These are phyloP conservation scores for Rhamnusium bicolor DNA, from an alignment of 2,888 invertebrate genomes.

Conservation along the genomic window DNA sequence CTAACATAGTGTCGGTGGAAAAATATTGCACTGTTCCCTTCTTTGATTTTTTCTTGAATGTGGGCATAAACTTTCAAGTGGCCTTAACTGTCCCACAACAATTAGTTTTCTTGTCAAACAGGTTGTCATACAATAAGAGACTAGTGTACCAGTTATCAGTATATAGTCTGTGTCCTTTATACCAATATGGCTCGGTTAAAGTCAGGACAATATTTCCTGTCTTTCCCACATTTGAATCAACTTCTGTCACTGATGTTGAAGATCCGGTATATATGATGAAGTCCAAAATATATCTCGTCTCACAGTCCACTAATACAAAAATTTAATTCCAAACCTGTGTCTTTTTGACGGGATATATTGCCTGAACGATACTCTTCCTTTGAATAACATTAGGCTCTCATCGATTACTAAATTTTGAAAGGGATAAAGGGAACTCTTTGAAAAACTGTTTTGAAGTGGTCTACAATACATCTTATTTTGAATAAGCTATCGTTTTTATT, in stretches of 20 bases:
- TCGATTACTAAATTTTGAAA: slow-evolving; percentile 5
- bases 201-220: slow-evolving; percentile 10
- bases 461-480: slow-evolving; percentile 6
- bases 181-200: slow-evolving; percentile 8
- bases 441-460: background rate
- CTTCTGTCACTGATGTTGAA: background rate
- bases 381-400: slow-evolving; percentile 5
- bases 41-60: too few species aligned
- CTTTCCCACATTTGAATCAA: slow-evolving; percentile 4
- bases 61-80: too few species aligned
- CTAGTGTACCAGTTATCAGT: background rate
- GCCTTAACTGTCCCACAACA: background rate
- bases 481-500: background rate
- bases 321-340: slow-evolving; percentile 30
- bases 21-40: too few species aligned
- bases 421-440: slow-evolving; percentile 5
- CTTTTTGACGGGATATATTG: slow-evolving; percentile 17
- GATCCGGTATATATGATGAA: slow-evolving; percentile 31
- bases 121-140: background rate
- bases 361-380: background rate
- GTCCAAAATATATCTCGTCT: slow-evolving; percentile 33
- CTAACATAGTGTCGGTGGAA: too few species aligned
- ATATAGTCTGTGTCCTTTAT: background rate
- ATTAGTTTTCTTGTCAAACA: background rate
- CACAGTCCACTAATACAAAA: slow-evolving; percentile 31